These are phyloP conservation scores for Muntiacus reevesi DNA, from an alignment of 2,113 vertebrate species.

Conservation along the genomic window DNA sequence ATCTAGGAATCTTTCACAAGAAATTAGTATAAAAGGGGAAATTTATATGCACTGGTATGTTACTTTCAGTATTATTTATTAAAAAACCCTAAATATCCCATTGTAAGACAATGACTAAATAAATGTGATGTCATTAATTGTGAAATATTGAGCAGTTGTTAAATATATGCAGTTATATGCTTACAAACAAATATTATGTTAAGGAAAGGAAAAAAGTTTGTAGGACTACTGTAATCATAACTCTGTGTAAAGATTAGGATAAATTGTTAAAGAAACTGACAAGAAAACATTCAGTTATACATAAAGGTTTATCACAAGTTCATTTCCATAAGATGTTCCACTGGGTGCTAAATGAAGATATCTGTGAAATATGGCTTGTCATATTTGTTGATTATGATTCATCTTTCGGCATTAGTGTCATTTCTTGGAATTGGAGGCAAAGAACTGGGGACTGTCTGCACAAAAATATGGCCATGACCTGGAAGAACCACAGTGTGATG, in stretches of 20 bases:
- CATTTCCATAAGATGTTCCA: not conserved
- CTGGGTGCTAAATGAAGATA: not conserved
- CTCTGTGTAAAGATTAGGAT: not conserved
- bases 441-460: not conserved
- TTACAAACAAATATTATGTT: not conserved
- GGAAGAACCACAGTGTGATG: not conserved
- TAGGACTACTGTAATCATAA: not conserved
- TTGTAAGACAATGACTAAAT: not conserved
- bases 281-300: not conserved
- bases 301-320: not conserved
- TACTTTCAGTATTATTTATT: not conserved
- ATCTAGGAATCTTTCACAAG: not conserved
- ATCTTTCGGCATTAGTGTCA: not conserved
- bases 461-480: not conserved
- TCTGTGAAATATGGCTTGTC: slow-evolving; percentile 4
- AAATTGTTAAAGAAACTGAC: not conserved
- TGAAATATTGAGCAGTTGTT: not conserved
- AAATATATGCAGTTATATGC: not conserved
- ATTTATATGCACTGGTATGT: not conserved
- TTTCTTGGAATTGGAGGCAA: not conserved
- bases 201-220: not conserved
- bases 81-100: not conserved
- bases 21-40: not conserved
- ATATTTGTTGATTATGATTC: not conserved
- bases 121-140: not conserved